Percentiles rank a stretch among this genome's conserved stretches.
Evolutionary conservation across 2,797 vertebrate genomes (phyloP).

Genomic region (Macrochelys suwanniensis): DNA sequence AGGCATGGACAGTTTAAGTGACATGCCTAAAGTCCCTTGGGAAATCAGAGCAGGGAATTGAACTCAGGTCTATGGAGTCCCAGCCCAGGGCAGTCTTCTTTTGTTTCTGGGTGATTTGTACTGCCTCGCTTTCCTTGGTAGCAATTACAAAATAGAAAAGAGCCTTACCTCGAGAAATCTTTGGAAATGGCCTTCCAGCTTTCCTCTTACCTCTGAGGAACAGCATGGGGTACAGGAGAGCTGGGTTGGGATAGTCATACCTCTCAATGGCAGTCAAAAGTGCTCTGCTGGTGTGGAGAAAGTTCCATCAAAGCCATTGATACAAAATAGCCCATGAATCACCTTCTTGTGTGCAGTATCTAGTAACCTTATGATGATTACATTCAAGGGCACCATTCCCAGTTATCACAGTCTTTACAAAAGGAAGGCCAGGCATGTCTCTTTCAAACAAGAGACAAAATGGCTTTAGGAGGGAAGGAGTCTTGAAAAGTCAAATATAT

Average conservation of each 20-base stretch:
- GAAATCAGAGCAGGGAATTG: not conserved
- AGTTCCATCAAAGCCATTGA: not conserved
- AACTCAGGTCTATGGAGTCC: not conserved
- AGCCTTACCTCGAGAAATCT: not conserved
- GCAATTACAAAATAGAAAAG: not conserved
- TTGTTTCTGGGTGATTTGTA: not conserved
- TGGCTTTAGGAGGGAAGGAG: not conserved
- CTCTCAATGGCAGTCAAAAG: not conserved
- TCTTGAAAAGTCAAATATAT: not conserved
- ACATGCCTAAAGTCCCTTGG: not conserved
- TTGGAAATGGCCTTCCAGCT: not conserved
- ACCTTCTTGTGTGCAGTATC: not conserved
- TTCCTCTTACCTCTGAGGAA: not conserved
- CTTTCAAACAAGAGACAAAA: not conserved
- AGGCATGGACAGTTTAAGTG: not conserved
- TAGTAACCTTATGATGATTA: not conserved
- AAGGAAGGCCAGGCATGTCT: not conserved
- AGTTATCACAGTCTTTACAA: not conserved
- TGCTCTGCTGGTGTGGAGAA: not conserved
- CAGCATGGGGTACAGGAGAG: not conserved
- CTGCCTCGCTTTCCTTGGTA: not conserved
- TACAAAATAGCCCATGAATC: not conserved
- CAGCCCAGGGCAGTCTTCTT: not conserved
- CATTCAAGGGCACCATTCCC: not conserved
- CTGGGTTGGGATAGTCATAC: not conserved